Base-by-base conservation (phyloP, 2,113 vertebrate genomes). In the Zosterops hypoxanthus region DNA sequence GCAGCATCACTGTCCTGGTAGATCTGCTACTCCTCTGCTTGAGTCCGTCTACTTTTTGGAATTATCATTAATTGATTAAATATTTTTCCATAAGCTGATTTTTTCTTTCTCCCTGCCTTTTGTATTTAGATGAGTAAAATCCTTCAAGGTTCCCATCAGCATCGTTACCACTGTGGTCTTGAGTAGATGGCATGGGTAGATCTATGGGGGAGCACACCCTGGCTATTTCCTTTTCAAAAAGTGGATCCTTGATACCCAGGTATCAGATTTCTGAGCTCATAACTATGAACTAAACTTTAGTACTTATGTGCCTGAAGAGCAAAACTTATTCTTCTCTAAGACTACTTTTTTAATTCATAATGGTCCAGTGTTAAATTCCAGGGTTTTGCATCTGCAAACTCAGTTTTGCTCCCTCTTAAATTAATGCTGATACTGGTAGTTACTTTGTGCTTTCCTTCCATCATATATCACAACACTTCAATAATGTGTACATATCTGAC, bases 391-490 rank as follows among this genome's bases (percentile, higher is more conserved):
- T 26, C 47, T 88, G 6, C 36, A 72, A 76, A 71, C 10, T 76
- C 52, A 22, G 2, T 41, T 76, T 47, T 76, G 17, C 18, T 69
- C 20, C 16, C 14, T 82, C n/a, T 87, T 13, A 73, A 57, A 34
- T 63, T 8, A 75, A 53, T 46, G 16, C 7, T 79, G 44, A 20
- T 63, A 50, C 9, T 44, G 52, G 10, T 60, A 93, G 29, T 36
- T 88, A 59, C 53, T 91, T 79, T 69, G 61, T 61, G 25, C 44
- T 61, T 71, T 71, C 16, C 25, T 92, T 46, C 15, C 11, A 57
- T 69, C 56, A 36, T 70, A 65, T 89, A 91, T 82, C 59, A 80
- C 82, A 95, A 89, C 61, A 87, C 79, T 92, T 91, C 66, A 69
- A n/a, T 39, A 89, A 69, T 63, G 29, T 89, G 61, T 89, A 36